Base-by-base conservation (phyloP, 30 jellyfish, hydroid and myxozoan genomes). In the Turritopsis rubra region DNA sequence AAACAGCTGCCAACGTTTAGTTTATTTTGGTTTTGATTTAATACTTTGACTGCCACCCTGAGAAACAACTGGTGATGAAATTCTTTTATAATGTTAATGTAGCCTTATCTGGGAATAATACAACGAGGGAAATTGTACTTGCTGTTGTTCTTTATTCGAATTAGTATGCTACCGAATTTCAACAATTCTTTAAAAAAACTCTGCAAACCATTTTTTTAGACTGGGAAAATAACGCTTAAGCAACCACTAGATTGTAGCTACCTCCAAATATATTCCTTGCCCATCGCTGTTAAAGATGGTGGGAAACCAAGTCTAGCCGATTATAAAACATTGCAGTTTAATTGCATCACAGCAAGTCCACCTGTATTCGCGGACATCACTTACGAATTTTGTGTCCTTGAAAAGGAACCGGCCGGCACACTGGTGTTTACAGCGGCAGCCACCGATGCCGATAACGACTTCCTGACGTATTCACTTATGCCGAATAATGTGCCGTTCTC, bases 361-460 rank as follows among this genome's bases (percentile, higher is more conserved):
- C 83, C 77, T n/a, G 77, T 0, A 22, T 68, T 68, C 77, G 28
- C 77, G 16, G 21, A 68, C 30, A 68, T 68, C 31, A 23, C 77
- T n/a, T 23, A n/a, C 30, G 30, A 68, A 68, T 68, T 68, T n/a
- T 68, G 77, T 27, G 79, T 89, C 1, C 24, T 77, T 1, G 96
- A 89, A 80, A 28, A 71, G 1, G 21, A 13, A 28, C 79, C 75
- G 25, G 87, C 90, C 23, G 88, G 95, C 17, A 41, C 89, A 1
- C 65, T 54, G 21, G 95, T 90, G 16, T 30, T 85, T 26, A 90
- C 89, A 17, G 95, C 85, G 1, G 41, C 26, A 31, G 97, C 97
- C 18, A 80, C 71, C 21, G 97, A 90, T 75, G 53, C 52, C 52
- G 97, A 90, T 85, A 30, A 92, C 31, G 95, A 89, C 28, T 29